Evolutionary conservation across 2,113 vertebrate genomes (phyloP), one percentile per base, ranked within the genome.

Genomic region (Rhineura floridana): DNA sequence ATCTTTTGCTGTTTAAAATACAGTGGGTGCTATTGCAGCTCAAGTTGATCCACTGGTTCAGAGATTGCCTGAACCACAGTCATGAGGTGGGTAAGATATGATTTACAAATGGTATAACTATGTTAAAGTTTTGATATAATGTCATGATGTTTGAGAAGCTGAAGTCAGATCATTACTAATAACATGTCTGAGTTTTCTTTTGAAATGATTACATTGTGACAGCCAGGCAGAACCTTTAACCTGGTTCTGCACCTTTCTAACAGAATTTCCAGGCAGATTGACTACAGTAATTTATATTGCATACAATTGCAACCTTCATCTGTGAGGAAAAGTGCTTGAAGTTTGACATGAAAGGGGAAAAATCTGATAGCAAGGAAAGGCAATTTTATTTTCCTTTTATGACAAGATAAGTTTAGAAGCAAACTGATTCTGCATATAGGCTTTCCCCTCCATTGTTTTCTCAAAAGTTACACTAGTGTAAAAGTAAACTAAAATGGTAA

Each of bases 151-250:
- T 90, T 90, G 0, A 0, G 7, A 42, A 72, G 69, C 62, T 84
- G 44, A 63, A 86, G 86, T 0, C 75, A 73, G 28, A 55, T 19
- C 9, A 88, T 9, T 80, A 84, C 10, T 36, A 84, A 30, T 0
- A 90, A 7, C 4, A 84, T 1, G 21, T 6, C 36, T 46, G 4
- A 52, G 44, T 63, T 90, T 79, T 78, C 8, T 70, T 72, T 23
- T 11, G 73, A 89, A 84, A 90, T 78, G 1, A 78, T 86, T 78
- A 82, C 1, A 6, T 85, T 89, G 12, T 89, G 12, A 70, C 15
- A 89, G 55, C 44, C 69, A 91, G n/a, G 2, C 78, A 90, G 36
- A 28, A 90, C 25, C 3, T 91, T 9, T 89, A 89, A 63, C 19
- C 87, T 52, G 19, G 2, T 78, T 91, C 90, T 75, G 30, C 63